A percentile compares a stretch with the other conserved stretches of the same genome.
phyloP scores from a whole-genome alignment of 2,113 vertebrate species.

The Talpa occidentalis region DNA sequence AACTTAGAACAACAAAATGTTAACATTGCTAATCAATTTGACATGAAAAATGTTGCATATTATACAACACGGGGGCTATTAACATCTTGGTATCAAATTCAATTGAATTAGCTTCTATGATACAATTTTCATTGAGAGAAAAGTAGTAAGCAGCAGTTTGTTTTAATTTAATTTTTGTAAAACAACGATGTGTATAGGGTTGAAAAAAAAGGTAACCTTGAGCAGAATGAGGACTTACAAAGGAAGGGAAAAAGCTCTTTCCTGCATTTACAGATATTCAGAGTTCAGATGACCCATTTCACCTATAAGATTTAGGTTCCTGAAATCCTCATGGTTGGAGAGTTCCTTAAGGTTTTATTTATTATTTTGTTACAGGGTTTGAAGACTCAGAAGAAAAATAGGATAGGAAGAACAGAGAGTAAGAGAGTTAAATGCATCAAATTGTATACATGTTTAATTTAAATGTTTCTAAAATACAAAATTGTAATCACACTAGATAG shows the following conservation, averaged over 20 bases:
- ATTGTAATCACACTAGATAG: not conserved
- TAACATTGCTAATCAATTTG: slow-evolving; percentile 81
- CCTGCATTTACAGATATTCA: not conserved
- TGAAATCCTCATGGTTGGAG: not conserved
- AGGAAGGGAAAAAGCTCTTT: slow-evolving; percentile 26
- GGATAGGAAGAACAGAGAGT: not conserved
- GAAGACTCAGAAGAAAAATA: not conserved
- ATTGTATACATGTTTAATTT: not conserved
- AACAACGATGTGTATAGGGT: not conserved
- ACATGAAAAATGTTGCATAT: slow-evolving; percentile 81
- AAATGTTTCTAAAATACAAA: slow-evolving; percentile 6
- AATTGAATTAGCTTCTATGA: slow-evolving; percentile 79
- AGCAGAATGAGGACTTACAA: slow-evolving; percentile 54
- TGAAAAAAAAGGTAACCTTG: slow-evolving; percentile 37
- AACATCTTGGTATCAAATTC: slow-evolving; percentile 79
- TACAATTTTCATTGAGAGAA: slow-evolving; percentile 67
- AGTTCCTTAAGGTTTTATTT: slow-evolving; percentile 47
- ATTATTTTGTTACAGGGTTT: not conserved
- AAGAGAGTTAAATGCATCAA: not conserved
- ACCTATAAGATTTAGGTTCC: not conserved
- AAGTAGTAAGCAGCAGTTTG: slow-evolving; percentile 53
- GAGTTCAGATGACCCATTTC: not conserved
- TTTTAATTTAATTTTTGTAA: slow-evolving; percentile 50
- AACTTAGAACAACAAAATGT: slow-evolving; percentile 70
- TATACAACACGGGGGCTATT: slow-evolving; percentile 82